Evolutionary conservation across 2,113 vertebrate species (phyloP).

Genomic region (Calidris pugnax): DNA sequence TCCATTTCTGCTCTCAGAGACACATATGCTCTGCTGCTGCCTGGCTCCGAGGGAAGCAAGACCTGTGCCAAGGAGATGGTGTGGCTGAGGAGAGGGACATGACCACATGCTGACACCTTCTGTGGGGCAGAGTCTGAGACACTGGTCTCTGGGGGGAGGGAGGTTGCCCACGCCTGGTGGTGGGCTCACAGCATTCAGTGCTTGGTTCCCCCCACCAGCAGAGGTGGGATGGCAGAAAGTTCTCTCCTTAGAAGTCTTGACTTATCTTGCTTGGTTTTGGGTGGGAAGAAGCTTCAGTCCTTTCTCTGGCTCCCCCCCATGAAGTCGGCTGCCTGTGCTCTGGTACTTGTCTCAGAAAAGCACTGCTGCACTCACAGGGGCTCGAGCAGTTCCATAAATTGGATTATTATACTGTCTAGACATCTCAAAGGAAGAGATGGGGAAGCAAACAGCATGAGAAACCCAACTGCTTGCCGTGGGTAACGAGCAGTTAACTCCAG

Average conservation of each 20-base stretch:
- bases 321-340: neutral
- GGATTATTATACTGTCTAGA: neutral
- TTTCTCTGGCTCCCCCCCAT: neutral
- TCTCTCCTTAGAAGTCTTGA: neutral
- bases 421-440: neutral
- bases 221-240: neutral
- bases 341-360: neutral
- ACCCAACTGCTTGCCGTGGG: neutral
- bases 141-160: neutral
- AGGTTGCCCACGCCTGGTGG: neutral
- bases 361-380: neutral
- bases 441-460: neutral
- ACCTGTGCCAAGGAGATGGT: neutral
- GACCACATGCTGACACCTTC: neutral
- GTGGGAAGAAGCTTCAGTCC: neutral
- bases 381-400: neutral
- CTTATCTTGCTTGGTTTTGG: neutral
- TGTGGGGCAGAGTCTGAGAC: neutral
- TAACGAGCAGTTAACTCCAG: neutral
- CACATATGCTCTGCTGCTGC: fast-evolving
- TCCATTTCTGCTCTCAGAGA: neutral
- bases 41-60: neutral
- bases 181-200: neutral
- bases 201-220: neutral
- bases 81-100: neutral